phyloP scores from a whole-genome alignment of 2,113 vertebrate genomes.

The Ranitomeya variabilis region DNA sequence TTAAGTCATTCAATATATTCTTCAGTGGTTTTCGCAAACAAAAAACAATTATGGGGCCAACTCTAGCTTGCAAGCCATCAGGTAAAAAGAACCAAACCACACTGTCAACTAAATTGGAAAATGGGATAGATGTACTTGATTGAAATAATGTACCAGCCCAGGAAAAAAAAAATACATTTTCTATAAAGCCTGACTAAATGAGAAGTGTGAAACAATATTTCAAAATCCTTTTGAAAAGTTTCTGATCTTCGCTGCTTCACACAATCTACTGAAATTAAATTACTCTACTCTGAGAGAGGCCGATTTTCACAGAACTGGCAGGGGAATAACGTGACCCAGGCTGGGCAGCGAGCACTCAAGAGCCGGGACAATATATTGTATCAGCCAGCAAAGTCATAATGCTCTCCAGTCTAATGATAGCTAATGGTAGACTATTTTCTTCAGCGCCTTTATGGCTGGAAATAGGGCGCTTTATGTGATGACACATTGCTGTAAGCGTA shows the following conservation, averaged over 20 bases:
- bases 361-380: slow-evolving; percentile 33
- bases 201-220: slow-evolving; percentile 26
- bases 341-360: slow-evolving; percentile 21
- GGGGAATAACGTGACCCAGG: slow-evolving; percentile 29
- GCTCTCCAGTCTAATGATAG: slow-evolving; percentile 40
- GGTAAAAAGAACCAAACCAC: neutral
- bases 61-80: neutral
- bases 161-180: neutral
- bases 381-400: slow-evolving; percentile 39
- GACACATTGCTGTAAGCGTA: neutral
- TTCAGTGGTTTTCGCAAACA: neutral
- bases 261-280: slow-evolving; percentile 45
- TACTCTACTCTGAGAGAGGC: neutral
- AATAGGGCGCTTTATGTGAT: neutral
- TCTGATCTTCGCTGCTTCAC: slow-evolving; percentile 17
- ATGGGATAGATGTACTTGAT: neutral
- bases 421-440: slow-evolving; percentile 49
- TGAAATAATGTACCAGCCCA: neutral
- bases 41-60: neutral
- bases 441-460: slow-evolving; percentile 31
- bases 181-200: neutral
- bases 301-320: slow-evolving; percentile 20
- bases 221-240: slow-evolving; percentile 31
- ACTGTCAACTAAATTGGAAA: slow-evolving; percentile 23
- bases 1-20: neutral